Evolutionary conservation across 2,888 invertebrate species (phyloP).

Genomic region (Ennomos fuscantarius): DNA sequence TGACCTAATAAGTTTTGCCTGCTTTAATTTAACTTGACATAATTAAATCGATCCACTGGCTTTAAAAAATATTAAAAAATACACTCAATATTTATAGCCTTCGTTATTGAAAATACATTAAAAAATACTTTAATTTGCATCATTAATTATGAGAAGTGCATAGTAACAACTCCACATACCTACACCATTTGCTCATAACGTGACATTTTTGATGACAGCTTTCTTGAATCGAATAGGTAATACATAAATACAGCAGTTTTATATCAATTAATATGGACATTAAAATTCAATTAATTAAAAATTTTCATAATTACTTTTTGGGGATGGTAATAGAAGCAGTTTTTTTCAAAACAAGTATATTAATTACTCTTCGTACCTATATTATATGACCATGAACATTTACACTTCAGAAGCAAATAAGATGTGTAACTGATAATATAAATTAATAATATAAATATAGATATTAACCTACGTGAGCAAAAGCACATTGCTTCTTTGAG

Average conservation of each 20-base stretch:
- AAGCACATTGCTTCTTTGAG: constrained; percentile 35
- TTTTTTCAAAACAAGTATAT: too few relatives aligned
- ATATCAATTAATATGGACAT: neutral
- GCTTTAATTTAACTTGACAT: too few relatives aligned
- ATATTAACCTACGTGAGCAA: constrained; percentile 42
- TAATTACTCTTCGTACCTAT: too few relatives aligned
- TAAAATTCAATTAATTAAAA: constrained; percentile 2
- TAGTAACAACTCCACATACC: constrained; percentile 27
- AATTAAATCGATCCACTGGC: too few relatives aligned
- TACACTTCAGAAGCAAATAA: constrained; percentile 1
- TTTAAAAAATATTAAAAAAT: too few relatives aligned
- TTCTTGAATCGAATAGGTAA: neutral
- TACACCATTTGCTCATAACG: constrained; percentile 46
- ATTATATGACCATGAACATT: neutral
- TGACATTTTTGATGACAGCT: constrained; percentile 28
- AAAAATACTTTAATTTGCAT: constrained; percentile 39
- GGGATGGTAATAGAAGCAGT: too few relatives aligned
- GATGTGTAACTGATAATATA: constrained; percentile 1
- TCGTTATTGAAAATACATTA: constrained; percentile 41
- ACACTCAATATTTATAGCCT: too few relatives aligned
- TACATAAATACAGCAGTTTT: neutral
- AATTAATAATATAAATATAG: neutral
- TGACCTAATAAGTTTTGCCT: too few relatives aligned
- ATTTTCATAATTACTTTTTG: too few relatives aligned
- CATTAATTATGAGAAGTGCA: constrained; percentile 47